Evolutionary conservation across 2,113 vertebrate genomes (phyloP).

Genomic region (Rhinichthys klamathensis): DNA sequence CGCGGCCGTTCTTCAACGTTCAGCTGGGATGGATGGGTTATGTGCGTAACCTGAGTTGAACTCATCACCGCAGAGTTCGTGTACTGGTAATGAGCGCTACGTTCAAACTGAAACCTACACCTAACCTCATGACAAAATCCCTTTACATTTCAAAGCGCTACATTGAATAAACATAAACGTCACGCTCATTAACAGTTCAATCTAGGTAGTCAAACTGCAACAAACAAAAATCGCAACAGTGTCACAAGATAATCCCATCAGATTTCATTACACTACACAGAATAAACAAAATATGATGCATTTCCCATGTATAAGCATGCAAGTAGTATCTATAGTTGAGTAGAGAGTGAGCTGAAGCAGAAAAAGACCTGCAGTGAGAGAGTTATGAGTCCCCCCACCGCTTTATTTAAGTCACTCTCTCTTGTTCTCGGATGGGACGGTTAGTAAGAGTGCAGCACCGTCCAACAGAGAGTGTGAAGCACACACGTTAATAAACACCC

Average conservation of each 20-base stretch:
- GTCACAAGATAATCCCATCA: neutral
- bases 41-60: slow-evolving; percentile 33
- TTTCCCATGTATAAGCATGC: neutral
- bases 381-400: slow-evolving; percentile 32
- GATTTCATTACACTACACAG: no score
- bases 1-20: slow-evolving; percentile 24
- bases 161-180: neutral
- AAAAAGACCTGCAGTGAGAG: slow-evolving; percentile 49
- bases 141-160: neutral
- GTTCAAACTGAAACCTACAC: neutral
- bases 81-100: neutral
- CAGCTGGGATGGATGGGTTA: slow-evolving; percentile 1
- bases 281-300: neutral
- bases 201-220: neutral
- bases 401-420: slow-evolving; percentile 6
- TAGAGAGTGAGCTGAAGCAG: neutral
- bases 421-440: neutral
- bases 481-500: slow-evolving; percentile 21
- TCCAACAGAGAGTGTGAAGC: slow-evolving; percentile 23
- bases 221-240: neutral
- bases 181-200: neutral
- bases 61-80: neutral
- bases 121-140: neutral
- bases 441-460: neutral
- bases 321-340: neutral